Base-by-base conservation (phyloP, 1,140 invertebrate species). In the Vanessa atalanta region DNA sequence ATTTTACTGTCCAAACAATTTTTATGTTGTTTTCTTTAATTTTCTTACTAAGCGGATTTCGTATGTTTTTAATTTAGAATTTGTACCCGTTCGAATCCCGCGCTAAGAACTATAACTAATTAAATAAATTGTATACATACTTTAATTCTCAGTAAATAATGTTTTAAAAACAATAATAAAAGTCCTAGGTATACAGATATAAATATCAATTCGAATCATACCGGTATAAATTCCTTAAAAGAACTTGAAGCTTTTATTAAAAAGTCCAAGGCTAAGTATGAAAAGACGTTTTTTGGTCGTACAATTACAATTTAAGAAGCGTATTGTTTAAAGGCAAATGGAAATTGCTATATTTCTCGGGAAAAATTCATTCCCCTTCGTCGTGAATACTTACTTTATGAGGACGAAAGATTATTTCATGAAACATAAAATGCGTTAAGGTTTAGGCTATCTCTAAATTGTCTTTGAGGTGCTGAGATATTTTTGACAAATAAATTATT, bases 321-420 rank as follows among this genome's bases (percentile, higher is more conserved):
- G 57, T 61, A 61, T 61, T 61, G 57, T 61, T 61, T 15, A 3
- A 26, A 37, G 26, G 57, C 31, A 61, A 61, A 61, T 61, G 57
- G 57, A 61, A 31, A 61, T 57, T 57, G 57, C 26, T 7, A 37
- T 26, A 57, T 61, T 61, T 43, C 57, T 61, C 50, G 16, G 8
- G 65, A 31, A n/a, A 13, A 31, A 66, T 50, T 51, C 50, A 13
- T 6, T 61, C 26, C 12, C 26, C 26, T 37, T n/a, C 57, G 5
- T 7, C 9, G 15, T 15, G 26, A 15, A 16, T 53, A 57, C 53
- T 57, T 57, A 20, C 9, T 55, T n/a, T n/a, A n/a, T 57, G 20
- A 57, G n/a, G 26, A 57, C 6, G 8, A 23, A 13, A 57, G 20
- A 57, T 57, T 11, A 20, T 57, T 23, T 57, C 53, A 7, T 57